phyloP scores from a whole-genome alignment of 2,113 vertebrate genomes.

The Hippocampus barbouri region DNA sequence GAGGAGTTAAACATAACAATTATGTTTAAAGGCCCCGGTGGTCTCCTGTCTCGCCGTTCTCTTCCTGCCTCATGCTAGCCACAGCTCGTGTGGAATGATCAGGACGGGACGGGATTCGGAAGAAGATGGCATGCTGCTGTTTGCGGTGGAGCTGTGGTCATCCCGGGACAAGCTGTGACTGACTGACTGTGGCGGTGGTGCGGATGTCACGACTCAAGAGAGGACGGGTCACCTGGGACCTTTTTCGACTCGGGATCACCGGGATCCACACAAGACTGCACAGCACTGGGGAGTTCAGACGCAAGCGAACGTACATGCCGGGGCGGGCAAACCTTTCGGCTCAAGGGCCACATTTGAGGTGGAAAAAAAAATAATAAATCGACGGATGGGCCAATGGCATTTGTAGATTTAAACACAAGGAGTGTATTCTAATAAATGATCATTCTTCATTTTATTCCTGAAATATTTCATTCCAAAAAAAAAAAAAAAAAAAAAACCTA shows the following conservation, averaged over 20 bases:
- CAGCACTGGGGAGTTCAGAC: constrained; percentile 54
- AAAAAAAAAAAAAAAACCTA: no score
- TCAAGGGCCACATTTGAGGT: not conserved
- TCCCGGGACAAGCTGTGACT: constrained; percentile 24
- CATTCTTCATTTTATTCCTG: no score
- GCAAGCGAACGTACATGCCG: constrained; percentile 4
- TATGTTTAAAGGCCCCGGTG: constrained; percentile 59
- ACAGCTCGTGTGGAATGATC: constrained; percentile 24
- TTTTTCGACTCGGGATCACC: constrained; percentile 62
- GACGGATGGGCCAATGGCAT: not conserved
- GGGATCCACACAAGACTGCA: constrained; percentile 67
- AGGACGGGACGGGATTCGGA: constrained; percentile 38
- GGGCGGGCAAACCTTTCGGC: not conserved
- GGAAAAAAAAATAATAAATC: not conserved
- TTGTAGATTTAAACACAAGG: no score
- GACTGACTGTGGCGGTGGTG: constrained; percentile 34
- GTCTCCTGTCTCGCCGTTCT: constrained; percentile 29
- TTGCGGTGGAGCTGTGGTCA: constrained; percentile 45
- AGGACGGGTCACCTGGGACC: constrained; percentile 62
- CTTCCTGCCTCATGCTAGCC: constrained; percentile 35
- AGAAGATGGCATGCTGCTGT: constrained; percentile 49
- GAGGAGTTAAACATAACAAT: constrained; percentile 55
- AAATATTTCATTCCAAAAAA: not conserved
- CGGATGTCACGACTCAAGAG: constrained; percentile 50
- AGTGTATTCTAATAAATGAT: no score